These are phyloP conservation scores for Stigmatopora argus DNA, from an alignment of 2,113 vertebrate genomes.

Conservation along the genomic window DNA sequence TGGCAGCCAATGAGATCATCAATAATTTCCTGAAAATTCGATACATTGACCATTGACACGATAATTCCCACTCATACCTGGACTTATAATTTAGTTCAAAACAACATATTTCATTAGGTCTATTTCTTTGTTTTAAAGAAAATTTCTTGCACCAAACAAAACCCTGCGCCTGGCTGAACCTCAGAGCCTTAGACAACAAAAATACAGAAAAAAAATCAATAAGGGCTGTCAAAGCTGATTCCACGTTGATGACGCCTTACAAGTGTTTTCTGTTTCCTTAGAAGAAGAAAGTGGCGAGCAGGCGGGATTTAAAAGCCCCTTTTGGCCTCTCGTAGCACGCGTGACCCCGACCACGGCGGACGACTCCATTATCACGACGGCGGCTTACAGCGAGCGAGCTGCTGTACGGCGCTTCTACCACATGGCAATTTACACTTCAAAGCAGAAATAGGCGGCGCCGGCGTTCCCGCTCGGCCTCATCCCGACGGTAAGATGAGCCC, in stretches of 20 bases:
- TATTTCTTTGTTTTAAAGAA: background rate
- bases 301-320: slow-evolving; percentile 23
- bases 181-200: slow-evolving; percentile 38
- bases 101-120: background rate
- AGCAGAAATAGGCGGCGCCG: slow-evolving; percentile 23
- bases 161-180: slow-evolving; percentile 29
- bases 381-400: slow-evolving; percentile 23
- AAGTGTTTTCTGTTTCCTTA: slow-evolving; percentile 25
- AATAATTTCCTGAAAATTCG: too few species aligned
- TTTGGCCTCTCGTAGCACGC: background rate
- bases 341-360: slow-evolving; percentile 5
- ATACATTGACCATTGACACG: too few species aligned
- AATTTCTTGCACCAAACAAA: background rate
- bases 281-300: slow-evolving; percentile 7
- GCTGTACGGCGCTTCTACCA: slow-evolving; percentile 19
- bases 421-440: slow-evolving; percentile 53
- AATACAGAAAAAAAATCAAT: slow-evolving; percentile 60
- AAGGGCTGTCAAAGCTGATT: slow-evolving; percentile 57
- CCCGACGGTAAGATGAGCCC: slow-evolving; percentile 29
- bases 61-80: too few species aligned
- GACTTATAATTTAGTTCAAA: too few species aligned
- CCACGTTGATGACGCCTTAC: slow-evolving; percentile 60
- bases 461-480: slow-evolving; percentile 36
- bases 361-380: slow-evolving; percentile 19
- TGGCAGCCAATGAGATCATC: too few species aligned